Conservation (phyloP, 2,888 invertebrate genomes). For the Cacoxenus indagator region DNA sequence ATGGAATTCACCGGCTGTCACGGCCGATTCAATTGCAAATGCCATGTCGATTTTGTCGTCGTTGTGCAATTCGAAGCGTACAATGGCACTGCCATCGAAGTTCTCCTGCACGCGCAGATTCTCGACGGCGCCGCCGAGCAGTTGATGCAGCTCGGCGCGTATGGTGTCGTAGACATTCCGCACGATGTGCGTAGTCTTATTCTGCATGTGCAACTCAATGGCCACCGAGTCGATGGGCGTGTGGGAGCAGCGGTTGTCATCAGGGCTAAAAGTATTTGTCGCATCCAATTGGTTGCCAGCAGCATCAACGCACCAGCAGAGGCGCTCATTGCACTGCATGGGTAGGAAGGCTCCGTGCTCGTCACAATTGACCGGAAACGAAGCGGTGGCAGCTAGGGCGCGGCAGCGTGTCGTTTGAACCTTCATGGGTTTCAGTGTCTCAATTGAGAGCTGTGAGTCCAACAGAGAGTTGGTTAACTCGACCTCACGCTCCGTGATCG, state of each 20-base stretch:
- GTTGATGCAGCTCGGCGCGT: conserved; percentile 65
- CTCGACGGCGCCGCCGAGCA: conserved; percentile 72
- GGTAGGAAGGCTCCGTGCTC: conserved; percentile 80
- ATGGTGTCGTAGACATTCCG: conserved; percentile 72
- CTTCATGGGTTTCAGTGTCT: conserved; percentile 56
- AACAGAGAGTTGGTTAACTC: conserved; percentile 64
- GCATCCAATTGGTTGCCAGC: conserved; percentile 80
- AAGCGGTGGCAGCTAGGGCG: conserved; percentile 68
- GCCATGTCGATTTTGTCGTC: conserved; percentile 83
- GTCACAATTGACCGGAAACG: conserved; percentile 75
- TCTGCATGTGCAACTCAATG: conserved; percentile 81
- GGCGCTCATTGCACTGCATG: conserved; percentile 78
- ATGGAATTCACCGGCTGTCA: conserved; percentile 70
- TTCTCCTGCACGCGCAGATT: conserved; percentile 73
- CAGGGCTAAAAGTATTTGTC: conserved; percentile 74
- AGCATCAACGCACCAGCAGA: conserved; percentile 90
- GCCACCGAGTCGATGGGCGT: conserved; percentile 83
- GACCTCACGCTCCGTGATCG: conserved; percentile 63
- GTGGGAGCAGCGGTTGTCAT: conserved; percentile 74
- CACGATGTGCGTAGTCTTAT: conserved; percentile 72
- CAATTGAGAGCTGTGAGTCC: conserved; percentile 68
- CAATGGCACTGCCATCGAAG: conserved; percentile 72
- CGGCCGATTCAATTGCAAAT: conserved; percentile 84
- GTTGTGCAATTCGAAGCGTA: conserved; percentile 79
- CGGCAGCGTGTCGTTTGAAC: conserved; percentile 70